These are phyloP conservation scores for Allygus modestus DNA, from an alignment of 2,888 invertebrate species.

Conservation along the genomic window DNA sequence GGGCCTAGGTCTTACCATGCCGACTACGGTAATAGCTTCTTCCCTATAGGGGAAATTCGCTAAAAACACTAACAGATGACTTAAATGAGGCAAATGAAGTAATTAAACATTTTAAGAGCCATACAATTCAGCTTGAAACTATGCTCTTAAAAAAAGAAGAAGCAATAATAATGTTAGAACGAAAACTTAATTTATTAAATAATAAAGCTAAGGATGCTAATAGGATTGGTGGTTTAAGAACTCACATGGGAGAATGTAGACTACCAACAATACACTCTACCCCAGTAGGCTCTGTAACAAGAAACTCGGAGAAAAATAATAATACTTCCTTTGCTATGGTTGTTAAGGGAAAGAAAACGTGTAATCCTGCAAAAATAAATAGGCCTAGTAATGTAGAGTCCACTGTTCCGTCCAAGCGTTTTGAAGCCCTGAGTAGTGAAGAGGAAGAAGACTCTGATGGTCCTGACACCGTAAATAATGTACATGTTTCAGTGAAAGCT, in stretches of 20 bases:
- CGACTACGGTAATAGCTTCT: too few relatives aligned
- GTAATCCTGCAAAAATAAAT: neutral
- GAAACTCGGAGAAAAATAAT: neutral
- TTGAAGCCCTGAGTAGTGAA: neutral
- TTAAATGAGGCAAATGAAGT: neutral
- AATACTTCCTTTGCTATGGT: neutral
- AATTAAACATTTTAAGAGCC: neutral
- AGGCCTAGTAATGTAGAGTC: neutral
- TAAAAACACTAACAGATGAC: constrained; percentile 19
- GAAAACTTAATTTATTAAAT: neutral
- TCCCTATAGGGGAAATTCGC: too few relatives aligned
- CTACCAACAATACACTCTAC: neutral
- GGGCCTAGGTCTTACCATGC: too few relatives aligned
- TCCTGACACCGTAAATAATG: neutral
- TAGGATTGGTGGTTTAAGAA: neutral
- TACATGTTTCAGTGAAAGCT: neutral
- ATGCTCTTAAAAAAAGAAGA: constrained; percentile 8
- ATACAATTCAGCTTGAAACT: neutral
- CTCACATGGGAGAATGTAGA: neutral
- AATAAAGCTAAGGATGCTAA: neutral
- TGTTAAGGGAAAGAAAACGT: neutral
- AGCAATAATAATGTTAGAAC: neutral
- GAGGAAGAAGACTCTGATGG: neutral
- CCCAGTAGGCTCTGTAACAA: neutral
- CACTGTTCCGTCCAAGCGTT: neutral